phyloP scores from a whole-genome alignment of 2,113 vertebrate species.

The Peromyscus californicus region DNA sequence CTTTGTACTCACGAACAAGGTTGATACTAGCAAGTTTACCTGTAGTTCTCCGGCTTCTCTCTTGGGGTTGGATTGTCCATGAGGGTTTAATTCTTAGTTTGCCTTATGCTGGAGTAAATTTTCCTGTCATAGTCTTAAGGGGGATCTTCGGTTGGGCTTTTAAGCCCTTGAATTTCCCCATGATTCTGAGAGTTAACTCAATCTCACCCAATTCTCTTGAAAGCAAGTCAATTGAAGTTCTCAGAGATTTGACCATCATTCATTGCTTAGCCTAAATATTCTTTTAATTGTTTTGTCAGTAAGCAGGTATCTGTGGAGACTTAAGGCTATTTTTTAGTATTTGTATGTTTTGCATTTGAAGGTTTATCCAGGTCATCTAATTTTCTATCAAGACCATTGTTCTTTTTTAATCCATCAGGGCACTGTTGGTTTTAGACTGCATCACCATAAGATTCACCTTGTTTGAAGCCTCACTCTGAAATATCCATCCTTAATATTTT shows the following conservation, averaged over 20 bases:
- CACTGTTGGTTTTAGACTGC: not conserved
- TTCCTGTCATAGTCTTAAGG: not conserved
- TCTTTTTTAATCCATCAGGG: not conserved
- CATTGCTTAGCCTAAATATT: not conserved
- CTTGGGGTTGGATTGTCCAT: too few relatives aligned
- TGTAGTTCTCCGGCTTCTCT: not conserved
- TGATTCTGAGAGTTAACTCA: not conserved
- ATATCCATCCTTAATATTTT: not conserved
- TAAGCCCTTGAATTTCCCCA: not conserved
- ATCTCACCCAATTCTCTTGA: not conserved
- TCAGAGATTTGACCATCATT: not conserved
- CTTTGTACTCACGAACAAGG: not conserved
- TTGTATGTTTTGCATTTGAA: not conserved
- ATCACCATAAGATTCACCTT: not conserved
- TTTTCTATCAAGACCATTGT: not conserved
- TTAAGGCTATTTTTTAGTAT: not conserved
- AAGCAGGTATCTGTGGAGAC: not conserved
- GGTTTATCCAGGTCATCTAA: not conserved
- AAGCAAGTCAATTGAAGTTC: not conserved
- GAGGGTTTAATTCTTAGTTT: not conserved
- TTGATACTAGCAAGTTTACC: not conserved
- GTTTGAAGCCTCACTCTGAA: not conserved
- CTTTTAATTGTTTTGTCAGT: not conserved
- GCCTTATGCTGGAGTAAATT: not conserved
- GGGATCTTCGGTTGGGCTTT: not conserved